A percentile compares a stretch with the other conserved stretches of the same genome.
These are phyloP conservation scores for Trichonephila clavipes DNA, from an alignment of 1,140 invertebrate genomes.

Conservation along the genomic window DNA sequence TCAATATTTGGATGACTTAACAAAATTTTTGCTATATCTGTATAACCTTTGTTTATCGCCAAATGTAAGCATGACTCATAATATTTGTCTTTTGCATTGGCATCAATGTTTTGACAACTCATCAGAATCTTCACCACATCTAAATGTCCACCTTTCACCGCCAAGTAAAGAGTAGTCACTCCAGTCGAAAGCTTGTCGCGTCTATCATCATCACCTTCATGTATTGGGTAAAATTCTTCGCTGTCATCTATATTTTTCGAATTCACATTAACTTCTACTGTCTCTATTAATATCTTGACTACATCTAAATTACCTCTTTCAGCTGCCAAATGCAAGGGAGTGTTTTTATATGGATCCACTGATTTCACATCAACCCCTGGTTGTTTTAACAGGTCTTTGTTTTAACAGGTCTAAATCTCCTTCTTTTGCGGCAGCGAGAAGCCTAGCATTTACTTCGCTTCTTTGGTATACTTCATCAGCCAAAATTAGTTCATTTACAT, in stretches of 20 bases:
- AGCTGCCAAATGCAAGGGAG: constrained; percentile 6
- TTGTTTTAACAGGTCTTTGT: background rate
- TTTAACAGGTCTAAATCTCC: background rate
- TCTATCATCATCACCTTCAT: background rate
- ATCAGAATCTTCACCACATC: background rate
- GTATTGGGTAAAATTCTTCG: background rate
- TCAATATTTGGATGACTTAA: background rate
- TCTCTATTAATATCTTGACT: background rate
- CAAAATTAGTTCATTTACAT: background rate
- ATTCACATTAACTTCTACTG: background rate
- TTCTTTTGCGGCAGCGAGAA: background rate
- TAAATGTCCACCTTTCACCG: background rate
- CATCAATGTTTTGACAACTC: background rate
- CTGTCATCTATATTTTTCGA: background rate
- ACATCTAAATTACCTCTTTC: background rate
- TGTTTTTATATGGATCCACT: background rate
- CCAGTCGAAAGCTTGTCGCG: background rate
- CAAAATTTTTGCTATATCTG: background rate
- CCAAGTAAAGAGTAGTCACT: background rate
- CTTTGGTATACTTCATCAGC: background rate
- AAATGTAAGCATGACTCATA: background rate
- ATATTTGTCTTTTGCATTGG: background rate
- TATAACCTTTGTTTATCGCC: background rate
- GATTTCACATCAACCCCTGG: background rate
- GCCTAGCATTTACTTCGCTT: background rate